Base-by-base conservation (phyloP, 2,113 vertebrate species). In the Motacilla tschutschensis region DNA sequence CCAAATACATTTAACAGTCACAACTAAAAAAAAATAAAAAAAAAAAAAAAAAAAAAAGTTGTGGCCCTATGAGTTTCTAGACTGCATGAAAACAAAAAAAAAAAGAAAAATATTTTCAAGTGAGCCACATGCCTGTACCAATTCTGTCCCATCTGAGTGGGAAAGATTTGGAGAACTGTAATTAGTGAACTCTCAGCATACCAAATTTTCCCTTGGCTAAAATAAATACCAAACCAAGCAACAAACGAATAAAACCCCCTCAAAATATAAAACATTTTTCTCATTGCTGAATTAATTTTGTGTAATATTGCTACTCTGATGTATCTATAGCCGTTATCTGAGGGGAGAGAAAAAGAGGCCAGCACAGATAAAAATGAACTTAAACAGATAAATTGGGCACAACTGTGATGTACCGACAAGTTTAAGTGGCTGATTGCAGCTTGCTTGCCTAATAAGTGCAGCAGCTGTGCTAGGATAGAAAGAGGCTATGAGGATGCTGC, bases 371-470 rank as follows among this genome's bases (percentile, higher is more conserved):
- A 48, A 89, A 93, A 84, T 89, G n/a, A 93, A 50, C 31, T 93
- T 94, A 89, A 96, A 88, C 59, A 92, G 43, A 69, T 31, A 91
- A 95, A 95, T 85, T 92, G 46, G 59, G 17, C 70, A 69, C 70
- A 89, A 89, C 64, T 92, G 63, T 87, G 76, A 85, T 75, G 81
- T 71, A 41, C 44, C 0, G 2, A 67, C 74, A 31, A 6, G 29
- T 92, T 72, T 83, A 96, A 93, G 62, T 88, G 83, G 67, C 72
- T 96, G 92, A 91, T 94, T 93, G 87, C 84, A 90, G 89, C 78
- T 94, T 93, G 62, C 71, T 41, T 91, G 79, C 51, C 60, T 93
- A 76, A 31, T 92, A 89, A 93, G 69, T 75, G 53, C 55, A 79
- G 57, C 91, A 95, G 93, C 89, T 95, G 82, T 92, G 80, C 65